phyloP scores from a whole-genome alignment of 2,888 invertebrate genomes.

The Yponomeuta malinellus region DNA sequence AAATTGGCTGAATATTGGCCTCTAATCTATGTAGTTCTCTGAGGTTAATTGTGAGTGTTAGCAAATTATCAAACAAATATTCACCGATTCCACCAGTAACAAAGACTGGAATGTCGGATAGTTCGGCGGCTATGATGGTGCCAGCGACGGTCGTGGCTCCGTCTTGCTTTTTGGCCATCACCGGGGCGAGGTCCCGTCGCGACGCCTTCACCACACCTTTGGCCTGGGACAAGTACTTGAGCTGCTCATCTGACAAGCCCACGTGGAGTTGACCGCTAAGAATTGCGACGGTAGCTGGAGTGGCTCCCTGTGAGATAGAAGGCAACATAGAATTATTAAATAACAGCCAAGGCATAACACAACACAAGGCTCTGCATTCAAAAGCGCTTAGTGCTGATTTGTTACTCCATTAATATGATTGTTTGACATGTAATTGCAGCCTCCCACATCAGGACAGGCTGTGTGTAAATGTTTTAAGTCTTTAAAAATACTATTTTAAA shows the following conservation, averaged over 20 bases:
- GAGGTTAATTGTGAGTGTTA: not conserved
- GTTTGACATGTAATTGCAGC: no score
- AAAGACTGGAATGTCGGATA: constrained; percentile 90
- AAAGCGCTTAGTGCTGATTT: no score
- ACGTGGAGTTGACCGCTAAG: constrained; percentile 88
- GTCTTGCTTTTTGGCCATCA: constrained; percentile 79
- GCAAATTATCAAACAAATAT: not conserved
- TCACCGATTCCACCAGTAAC: constrained; percentile 90
- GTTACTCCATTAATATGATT: not conserved
- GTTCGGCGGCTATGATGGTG: constrained; percentile 90
- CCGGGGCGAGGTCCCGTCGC: constrained; percentile 87
- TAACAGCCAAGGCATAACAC: no score
- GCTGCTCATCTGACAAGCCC: constrained; percentile 80
- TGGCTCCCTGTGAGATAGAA: constrained; percentile 77
- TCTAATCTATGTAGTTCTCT: not conserved
- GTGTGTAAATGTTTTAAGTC: no score
- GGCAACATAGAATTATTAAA: constrained; percentile 16
- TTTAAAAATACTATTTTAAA: no score
- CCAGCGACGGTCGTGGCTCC: constrained; percentile 98
- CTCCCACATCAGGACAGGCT: no score
- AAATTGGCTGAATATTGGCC: not conserved
- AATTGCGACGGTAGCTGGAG: constrained; percentile 95
- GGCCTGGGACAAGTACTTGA: constrained; percentile 78
- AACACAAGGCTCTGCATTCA: no score
- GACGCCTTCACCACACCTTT: constrained; percentile 87